These are phyloP conservation scores for Parnassius mnemosyne DNA, from an alignment of 2,888 invertebrate genomes.

Conservation along the genomic window DNA sequence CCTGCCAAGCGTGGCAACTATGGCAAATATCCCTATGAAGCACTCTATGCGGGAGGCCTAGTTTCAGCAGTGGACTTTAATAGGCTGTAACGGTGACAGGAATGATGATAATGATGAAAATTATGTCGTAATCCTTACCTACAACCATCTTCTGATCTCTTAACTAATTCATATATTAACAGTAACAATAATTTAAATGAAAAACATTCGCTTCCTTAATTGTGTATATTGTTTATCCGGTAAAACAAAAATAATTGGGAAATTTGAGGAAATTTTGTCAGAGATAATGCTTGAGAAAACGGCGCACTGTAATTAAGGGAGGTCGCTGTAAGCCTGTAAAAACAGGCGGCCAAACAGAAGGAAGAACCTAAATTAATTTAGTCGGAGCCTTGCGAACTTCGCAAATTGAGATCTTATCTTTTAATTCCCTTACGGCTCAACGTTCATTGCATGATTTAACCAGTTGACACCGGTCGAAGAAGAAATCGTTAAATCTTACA, in stretches of 20 bases:
- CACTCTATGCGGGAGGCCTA: too few relatives aligned
- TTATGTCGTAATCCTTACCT: too few relatives aligned
- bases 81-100: too few relatives aligned
- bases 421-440: slow-evolving; percentile 51
- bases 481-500: too few relatives aligned
- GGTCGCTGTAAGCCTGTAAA: slow-evolving; percentile 40
- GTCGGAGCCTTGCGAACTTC: slow-evolving; percentile 46
- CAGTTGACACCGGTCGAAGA: slow-evolving; percentile 3
- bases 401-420: slow-evolving; percentile 71
- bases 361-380: slow-evolving; percentile 58
- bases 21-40: too few relatives aligned
- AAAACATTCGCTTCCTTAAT: not conserved
- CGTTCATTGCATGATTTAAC: slow-evolving; percentile 22
- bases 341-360: slow-evolving; percentile 38
- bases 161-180: too few relatives aligned
- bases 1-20: too few relatives aligned
- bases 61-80: too few relatives aligned
- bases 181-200: not conserved
- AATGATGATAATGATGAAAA: too few relatives aligned
- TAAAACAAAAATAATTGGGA: slow-evolving; percentile 16
- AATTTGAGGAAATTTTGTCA: slow-evolving; percentile 32
- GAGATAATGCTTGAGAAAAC: slow-evolving; percentile 40
- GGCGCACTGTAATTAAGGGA: slow-evolving; percentile 41
- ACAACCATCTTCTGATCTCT: too few relatives aligned
- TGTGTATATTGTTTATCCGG: slow-evolving; percentile 12